These are phyloP conservation scores for Aegithalos caudatus DNA, from an alignment of 2,113 vertebrate genomes.

Conservation along the genomic window DNA sequence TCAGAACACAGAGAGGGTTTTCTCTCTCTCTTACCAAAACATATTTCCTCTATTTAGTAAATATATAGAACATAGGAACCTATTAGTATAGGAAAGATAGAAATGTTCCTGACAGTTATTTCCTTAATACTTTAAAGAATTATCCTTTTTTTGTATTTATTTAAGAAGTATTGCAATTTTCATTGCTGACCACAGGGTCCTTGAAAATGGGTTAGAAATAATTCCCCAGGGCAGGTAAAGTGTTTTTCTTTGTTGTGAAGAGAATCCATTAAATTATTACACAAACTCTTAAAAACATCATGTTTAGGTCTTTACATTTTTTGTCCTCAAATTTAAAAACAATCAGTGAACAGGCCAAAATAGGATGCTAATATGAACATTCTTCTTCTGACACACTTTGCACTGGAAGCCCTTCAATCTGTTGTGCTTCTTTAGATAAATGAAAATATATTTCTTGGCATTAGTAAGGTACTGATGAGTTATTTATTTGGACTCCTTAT, in stretches of 20 bases:
- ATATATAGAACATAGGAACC: background rate
- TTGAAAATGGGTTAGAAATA: background rate
- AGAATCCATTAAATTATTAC: background rate
- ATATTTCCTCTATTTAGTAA: background rate
- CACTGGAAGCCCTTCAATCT: background rate
- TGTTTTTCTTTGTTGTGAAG: background rate
- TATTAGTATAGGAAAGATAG: background rate
- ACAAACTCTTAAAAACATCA: background rate
- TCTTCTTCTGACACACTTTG: background rate
- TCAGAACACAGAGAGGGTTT: background rate
- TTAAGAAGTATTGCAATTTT: background rate
- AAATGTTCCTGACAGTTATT: background rate
- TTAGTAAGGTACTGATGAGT: background rate
- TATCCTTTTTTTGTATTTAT: background rate
- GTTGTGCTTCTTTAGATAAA: background rate
- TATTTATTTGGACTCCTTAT: background rate
- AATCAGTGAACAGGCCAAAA: background rate
- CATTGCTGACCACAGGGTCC: background rate
- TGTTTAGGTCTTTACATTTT: accelerated
- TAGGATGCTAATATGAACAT: background rate
- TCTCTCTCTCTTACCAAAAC: background rate
- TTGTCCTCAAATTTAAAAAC: background rate
- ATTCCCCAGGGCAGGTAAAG: background rate
- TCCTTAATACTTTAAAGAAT: background rate
- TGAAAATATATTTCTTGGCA: background rate